Percentiles rank a stretch among this genome's conserved stretches.
These are phyloP conservation scores for Marmota monax DNA, from an alignment of 2,113 vertebrate genomes.

Conservation along the genomic window DNA sequence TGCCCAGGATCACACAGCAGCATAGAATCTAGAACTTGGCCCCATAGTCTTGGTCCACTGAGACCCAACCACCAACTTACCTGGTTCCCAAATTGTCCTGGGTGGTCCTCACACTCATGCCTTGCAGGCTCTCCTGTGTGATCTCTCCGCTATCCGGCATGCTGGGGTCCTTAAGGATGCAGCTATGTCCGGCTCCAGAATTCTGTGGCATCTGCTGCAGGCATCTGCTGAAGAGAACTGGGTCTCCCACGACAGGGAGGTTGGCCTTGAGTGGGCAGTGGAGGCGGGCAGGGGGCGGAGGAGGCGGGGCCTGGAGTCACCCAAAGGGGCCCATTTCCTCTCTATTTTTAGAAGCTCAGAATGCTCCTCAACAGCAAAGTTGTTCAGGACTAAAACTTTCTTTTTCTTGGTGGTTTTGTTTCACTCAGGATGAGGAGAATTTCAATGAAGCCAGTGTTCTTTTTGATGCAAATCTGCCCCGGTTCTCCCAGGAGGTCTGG, in stretches of 20 bases:
- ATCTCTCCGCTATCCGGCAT: slow-evolving; percentile 77
- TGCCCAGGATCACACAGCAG: background rate
- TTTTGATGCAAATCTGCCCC: slow-evolving; percentile 88
- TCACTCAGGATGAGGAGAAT: slow-evolving; percentile 86
- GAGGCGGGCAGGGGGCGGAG: slow-evolving; percentile 58
- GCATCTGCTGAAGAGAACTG: slow-evolving; percentile 54
- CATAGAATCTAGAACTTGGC: rapidly evolving
- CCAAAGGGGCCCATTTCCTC: slow-evolving; percentile 81
- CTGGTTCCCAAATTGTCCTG: slow-evolving; percentile 66
- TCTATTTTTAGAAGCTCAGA: slow-evolving; percentile 83
- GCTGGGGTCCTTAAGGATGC: slow-evolving; percentile 51
- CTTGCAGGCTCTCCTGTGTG: background rate
- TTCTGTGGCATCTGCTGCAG: background rate
- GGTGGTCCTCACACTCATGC: slow-evolving; percentile 33
- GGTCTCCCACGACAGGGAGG: slow-evolving; percentile 39
- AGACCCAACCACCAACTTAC: slow-evolving; percentile 54
- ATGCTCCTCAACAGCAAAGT: slow-evolving; percentile 73
- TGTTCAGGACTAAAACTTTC: slow-evolving; percentile 83
- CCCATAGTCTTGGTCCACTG: background rate
- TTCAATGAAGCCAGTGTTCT: slow-evolving; percentile 86
- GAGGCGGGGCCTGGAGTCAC: slow-evolving; percentile 79
- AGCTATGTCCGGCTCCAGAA: slow-evolving; percentile 32
- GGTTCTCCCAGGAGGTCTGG: slow-evolving; percentile 62
- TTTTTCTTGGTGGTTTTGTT: slow-evolving; percentile 83
- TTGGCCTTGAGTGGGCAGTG: slow-evolving; percentile 36